These are phyloP conservation scores for Hypsopygia costalis DNA, from an alignment of 2,888 invertebrate species.

Conservation along the genomic window DNA sequence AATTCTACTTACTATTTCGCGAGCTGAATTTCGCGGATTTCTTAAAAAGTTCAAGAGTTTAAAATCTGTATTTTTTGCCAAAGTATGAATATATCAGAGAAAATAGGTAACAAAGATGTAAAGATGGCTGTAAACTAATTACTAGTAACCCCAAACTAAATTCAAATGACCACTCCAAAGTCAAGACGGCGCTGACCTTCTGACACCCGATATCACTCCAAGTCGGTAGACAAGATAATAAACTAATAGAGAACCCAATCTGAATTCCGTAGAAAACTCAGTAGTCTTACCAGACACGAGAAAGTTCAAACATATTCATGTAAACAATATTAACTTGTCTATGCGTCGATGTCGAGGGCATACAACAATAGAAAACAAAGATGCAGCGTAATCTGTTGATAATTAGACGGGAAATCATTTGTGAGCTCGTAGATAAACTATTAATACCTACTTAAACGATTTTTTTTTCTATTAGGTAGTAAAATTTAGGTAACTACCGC, in stretches of 20 bases:
- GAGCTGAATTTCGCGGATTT: no score
- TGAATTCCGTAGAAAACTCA: constrained; percentile 38
- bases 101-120: no score
- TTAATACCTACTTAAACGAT: no score
- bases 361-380: constrained; percentile 28
- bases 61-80: no score
- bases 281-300: constrained; percentile 39
- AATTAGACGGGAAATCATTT: constrained; percentile 29
- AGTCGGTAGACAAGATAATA: constrained; percentile 41
- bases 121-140: background rate
- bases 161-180: constrained; percentile 35
- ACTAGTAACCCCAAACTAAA: constrained; percentile 36
- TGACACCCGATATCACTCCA: constrained; percentile 34
- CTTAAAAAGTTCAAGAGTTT: no score
- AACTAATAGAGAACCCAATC: constrained; percentile 41
- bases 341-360: constrained; percentile 16
- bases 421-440: no score
- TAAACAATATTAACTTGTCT: constrained; percentile 28
- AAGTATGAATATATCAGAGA: no score
- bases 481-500: no score
- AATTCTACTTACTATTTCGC: no score
- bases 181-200: constrained; percentile 24
- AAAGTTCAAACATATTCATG: constrained; percentile 52
- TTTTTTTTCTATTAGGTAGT: no score
- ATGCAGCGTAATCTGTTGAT: constrained; percentile 27